phyloP scores from a whole-genome alignment of 2,888 invertebrate species.

The Apamea crenata region DNA sequence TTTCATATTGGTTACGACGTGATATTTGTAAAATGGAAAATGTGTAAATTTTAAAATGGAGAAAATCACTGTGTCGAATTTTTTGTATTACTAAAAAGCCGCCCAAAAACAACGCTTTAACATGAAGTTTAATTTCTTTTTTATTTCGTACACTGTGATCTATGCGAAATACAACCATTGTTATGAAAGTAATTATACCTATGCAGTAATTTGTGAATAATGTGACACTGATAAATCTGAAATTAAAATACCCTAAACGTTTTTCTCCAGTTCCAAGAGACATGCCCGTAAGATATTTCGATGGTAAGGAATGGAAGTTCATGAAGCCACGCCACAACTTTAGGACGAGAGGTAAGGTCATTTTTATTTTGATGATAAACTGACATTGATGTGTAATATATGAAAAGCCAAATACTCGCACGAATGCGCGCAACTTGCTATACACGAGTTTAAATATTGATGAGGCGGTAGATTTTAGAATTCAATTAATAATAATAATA shows the following conservation, averaged over 20 bases:
- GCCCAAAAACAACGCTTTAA: background rate
- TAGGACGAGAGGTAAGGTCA: constrained; percentile 25
- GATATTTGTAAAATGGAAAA: constrained; percentile 11
- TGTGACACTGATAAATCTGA: background rate
- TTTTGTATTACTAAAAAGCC: background rate
- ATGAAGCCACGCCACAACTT: constrained; percentile 21
- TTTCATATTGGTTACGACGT: constrained; percentile 16
- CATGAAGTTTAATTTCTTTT: constrained; percentile 53
- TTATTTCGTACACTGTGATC: constrained; percentile 50
- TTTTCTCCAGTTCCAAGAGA: constrained; percentile 39
- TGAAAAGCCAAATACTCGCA: background rate
- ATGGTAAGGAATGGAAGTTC: constrained; percentile 57
- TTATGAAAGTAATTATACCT: constrained; percentile 40
- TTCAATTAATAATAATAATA: no score
- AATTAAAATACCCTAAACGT: background rate
- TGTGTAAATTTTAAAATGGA: background rate
- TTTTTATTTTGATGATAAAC: background rate
- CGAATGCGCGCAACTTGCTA: background rate
- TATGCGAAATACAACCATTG: constrained; percentile 39
- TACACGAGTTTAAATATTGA: no score
- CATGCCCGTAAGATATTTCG: constrained; percentile 50
- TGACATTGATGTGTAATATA: background rate
- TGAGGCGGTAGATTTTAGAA: background rate
- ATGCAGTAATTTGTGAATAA: background rate
- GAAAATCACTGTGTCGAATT: background rate